Percentiles rank a stretch among this genome's conserved stretches.
These are phyloP conservation scores for Emydura subglobosa DNA, from an alignment of 2,113 vertebrate genomes.

Conservation along the genomic window DNA sequence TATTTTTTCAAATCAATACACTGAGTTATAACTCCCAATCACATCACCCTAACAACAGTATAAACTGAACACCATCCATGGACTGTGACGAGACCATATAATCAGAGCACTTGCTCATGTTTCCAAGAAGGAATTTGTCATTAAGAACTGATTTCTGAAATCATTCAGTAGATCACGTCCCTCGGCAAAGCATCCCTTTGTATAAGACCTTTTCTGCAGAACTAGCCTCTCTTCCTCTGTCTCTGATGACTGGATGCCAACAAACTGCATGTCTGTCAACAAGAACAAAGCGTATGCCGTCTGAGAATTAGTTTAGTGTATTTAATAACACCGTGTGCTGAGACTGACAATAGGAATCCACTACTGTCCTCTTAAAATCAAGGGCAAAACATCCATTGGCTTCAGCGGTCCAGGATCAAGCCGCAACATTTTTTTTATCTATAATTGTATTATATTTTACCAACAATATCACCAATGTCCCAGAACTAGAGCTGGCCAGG, in stretches of 20 bases:
- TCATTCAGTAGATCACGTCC: not conserved
- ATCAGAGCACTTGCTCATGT: not conserved
- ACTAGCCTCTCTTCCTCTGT: not conserved
- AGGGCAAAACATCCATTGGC: not conserved
- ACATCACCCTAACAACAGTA: no score
- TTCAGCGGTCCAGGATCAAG: not conserved
- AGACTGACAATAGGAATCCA: not conserved
- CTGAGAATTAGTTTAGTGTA: not conserved
- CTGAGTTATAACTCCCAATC: no score
- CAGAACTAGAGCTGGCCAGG: not conserved
- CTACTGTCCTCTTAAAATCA: not conserved
- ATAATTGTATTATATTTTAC: not conserved
- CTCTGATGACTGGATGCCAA: not conserved
- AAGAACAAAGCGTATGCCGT: not conserved
- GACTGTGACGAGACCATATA: not conserved
- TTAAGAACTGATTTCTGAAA: not conserved
- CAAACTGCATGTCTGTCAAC: not conserved
- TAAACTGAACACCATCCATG: not conserved
- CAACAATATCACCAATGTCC: not conserved
- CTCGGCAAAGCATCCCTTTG: not conserved
- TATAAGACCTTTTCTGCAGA: not conserved
- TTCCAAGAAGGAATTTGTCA: not conserved
- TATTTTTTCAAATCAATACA: no score
- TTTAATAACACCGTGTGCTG: not conserved
- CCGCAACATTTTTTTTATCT: not conserved